Evolutionary conservation across 2,888 invertebrate species (phyloP).

Genomic region (Amorpha juglandis): DNA sequence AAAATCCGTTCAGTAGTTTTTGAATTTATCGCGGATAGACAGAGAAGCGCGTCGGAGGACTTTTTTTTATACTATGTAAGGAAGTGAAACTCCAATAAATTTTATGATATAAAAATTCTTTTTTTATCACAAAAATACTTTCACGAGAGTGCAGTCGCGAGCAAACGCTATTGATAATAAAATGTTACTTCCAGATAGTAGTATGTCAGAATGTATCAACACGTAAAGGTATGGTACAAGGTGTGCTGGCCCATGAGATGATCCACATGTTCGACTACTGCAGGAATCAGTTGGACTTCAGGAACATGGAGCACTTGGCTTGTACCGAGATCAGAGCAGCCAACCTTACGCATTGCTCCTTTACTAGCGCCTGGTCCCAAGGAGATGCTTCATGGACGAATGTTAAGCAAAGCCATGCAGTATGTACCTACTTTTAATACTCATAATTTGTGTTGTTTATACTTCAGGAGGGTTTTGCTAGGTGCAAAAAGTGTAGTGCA

Average conservation of each 20-base stretch:
- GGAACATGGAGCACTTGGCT: constrained; percentile 95
- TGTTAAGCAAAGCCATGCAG: constrained; percentile 91
- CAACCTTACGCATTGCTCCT: constrained; percentile 96
- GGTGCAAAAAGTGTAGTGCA: background rate
- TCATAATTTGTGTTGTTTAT: background rate
- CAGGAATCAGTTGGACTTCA: constrained; percentile 93
- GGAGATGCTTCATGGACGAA: constrained; percentile 90
- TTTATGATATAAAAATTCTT: too few relatives aligned
- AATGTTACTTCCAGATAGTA: constrained; percentile 87
- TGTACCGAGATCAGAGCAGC: constrained; percentile 98
- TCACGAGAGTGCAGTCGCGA: too few relatives aligned
- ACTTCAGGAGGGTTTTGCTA: background rate
- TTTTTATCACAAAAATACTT: too few relatives aligned
- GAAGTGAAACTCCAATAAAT: too few relatives aligned
- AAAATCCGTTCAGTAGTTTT: too few relatives aligned
- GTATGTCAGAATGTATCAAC: constrained; percentile 94
- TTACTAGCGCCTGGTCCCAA: constrained; percentile 90
- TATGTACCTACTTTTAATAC: constrained; percentile 52
- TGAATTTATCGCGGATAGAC: too few relatives aligned
- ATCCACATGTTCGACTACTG: constrained; percentile 99
- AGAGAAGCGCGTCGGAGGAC: too few relatives aligned
- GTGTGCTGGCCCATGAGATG: constrained; percentile 95
- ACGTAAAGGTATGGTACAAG: constrained; percentile 88
- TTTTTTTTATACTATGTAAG: too few relatives aligned
- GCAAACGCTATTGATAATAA: background rate